Evolutionary conservation across 1,140 invertebrate species (phyloP).

Genomic region (Drosophila bocqueti): DNA sequence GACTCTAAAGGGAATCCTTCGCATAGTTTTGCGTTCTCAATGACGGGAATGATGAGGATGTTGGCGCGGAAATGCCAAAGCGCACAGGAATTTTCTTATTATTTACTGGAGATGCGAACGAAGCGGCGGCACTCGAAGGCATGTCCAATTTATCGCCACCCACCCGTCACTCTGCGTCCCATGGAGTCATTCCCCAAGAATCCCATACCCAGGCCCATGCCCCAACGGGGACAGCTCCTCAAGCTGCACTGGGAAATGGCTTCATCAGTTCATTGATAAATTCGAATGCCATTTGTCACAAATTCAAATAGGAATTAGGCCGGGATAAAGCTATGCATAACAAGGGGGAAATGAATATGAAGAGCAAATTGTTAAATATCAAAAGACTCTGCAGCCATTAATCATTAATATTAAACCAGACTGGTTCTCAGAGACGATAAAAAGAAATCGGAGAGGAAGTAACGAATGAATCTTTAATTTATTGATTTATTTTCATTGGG

Average conservation of each 20-base stretch:
- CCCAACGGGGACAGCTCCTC: background rate
- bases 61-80: slow-evolving; percentile 61
- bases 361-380: background rate
- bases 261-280: slow-evolving; percentile 11
- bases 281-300: slow-evolving; percentile 14
- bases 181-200: background rate
- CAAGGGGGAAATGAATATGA: background rate
- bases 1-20: slow-evolving; percentile 4
- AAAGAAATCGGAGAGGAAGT: no score
- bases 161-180: background rate
- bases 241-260: slow-evolving; percentile 16
- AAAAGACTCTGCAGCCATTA: background rate
- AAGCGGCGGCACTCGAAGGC: slow-evolving; percentile 34
- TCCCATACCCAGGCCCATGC: background rate
- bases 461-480: background rate
- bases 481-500: background rate
- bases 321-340: background rate
- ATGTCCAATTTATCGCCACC: slow-evolving; percentile 35
- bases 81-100: slow-evolving; percentile 81
- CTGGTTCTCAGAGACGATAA: no score
- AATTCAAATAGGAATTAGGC: background rate
- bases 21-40: slow-evolving; percentile 61
- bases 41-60: slow-evolving; percentile 40
- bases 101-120: slow-evolving; percentile 65
- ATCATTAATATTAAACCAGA: background rate